Evolutionary conservation across 2,797 vertebrate genomes (phyloP), one percentile per base, ranked within the genome.

Genomic region (Streptopelia turtur): DNA sequence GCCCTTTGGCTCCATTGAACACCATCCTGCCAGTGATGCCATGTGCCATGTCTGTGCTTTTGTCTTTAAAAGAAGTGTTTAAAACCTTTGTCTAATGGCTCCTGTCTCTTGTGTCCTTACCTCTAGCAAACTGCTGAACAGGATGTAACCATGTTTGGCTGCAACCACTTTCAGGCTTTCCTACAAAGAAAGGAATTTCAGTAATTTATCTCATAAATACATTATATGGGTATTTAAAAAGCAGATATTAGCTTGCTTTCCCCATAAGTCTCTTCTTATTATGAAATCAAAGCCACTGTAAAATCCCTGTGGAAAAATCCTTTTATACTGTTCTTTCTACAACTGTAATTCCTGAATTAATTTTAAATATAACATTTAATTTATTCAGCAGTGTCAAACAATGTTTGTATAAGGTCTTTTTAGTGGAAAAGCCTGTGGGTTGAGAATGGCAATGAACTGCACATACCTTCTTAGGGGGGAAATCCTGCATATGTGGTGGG

Each of bases 91-190:
- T 13, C 25, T 15, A 10, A 2, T 18, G 12, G 33, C 20, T 89
- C 5, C 18, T n/a, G 6, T 55, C 25, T 50, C 43, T 30, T 10
- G 2, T 20, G 24, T 53, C 21, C 83, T 97, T 98, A 99, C 99
- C 98, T 99, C 95, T 11, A 99, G 94, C 66, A 99, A 97, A 57
- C 97, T 98, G 97, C 87, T 98, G 96, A 99, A 99, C 41, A 97
- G 98, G 93, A 68, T 80, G 65, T 99, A 99, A 11, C 99, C 99
- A 0, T 98, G 95, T 49, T 72, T 94, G 60, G 96, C 92, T 49
- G 98, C 98, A 92, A 99, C 95, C 5, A 98, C 97, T 1, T 98
- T 98, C 81, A 99, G 98, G 56, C 98, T 98, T 90, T 97, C 93
- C 98, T 99, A 94, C 28, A 95, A 94, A 96, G 65, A 95, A 41